Base-by-base conservation (phyloP, 2,888 invertebrate genomes). In the Drosophila birchii region DNA sequence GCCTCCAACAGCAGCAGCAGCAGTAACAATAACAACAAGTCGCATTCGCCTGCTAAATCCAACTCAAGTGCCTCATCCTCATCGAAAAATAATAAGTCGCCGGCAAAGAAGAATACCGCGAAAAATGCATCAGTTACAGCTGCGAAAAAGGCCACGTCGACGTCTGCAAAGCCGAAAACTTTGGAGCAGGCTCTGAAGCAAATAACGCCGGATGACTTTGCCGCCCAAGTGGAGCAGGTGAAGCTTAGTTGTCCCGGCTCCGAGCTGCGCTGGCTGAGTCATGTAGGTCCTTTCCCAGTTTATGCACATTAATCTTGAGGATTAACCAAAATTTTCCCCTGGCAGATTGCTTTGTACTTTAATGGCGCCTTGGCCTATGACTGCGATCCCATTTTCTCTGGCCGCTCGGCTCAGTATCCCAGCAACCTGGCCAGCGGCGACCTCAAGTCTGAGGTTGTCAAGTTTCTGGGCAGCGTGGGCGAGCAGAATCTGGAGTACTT, bases 231-330 rank as follows among this genome's bases (percentile, higher is more conserved):
- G 80, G 93, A 95, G 67, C 94, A 94, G 23, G 94, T 95, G 56
- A 95, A 95, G 91, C 86, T 93, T 4, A 93, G 94, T 68, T 96
- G 95, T 91, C 95, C 95, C 0, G 95, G 95, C 43, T 95, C 95
- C n/a, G 96, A 96, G 9, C 91, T 95, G 41, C 93, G 95, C 29
- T 95, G 96, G 96, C 89, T 96, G 32, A 95, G 96, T 89, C 95
- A 95, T 88, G 93, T 96, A 55, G 94, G 95, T 9, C 1, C 8
- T 20, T 4, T 6, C 8, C 16, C 4, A 11, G 12, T 4, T 3
- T 16, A n/a, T 12, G 1, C 2, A 1, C 1, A 16, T 23, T 7
- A 12, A 1, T 9, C 4, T 1, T 16, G 9, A 26, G 26, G 0
- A 34, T 32, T 32, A 3, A 41, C 2, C 18, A 9, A 14, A 16